phyloP scores from a whole-genome alignment of 2,113 vertebrate genomes.

The Melanostigma gelatinosum region DNA sequence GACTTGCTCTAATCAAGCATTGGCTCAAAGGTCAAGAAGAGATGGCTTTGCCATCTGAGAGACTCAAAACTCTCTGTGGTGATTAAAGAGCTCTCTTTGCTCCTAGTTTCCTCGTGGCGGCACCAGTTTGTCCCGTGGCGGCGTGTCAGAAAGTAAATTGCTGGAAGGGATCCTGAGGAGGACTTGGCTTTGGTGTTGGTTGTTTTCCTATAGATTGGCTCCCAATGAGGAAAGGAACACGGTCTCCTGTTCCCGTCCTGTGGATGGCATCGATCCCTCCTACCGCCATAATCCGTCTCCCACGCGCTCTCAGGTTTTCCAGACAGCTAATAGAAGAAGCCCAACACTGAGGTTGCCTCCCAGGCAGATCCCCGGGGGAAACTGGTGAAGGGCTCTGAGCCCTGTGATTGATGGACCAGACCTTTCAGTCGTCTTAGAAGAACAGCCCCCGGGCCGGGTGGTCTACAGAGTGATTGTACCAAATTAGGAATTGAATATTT shows the following conservation, averaged over 20 bases:
- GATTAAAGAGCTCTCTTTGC: conserved; percentile 64
- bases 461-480: conserved; percentile 59
- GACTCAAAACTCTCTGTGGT: conserved; percentile 45
- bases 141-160: conserved; percentile 38
- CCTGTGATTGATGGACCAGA: conserved; percentile 69
- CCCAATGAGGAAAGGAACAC: conserved; percentile 42
- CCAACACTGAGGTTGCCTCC: conserved; percentile 47
- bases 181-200: conserved; percentile 47
- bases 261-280: conserved; percentile 48
- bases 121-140: conserved; percentile 60
- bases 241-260: conserved; percentile 33
- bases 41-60: conserved; percentile 52
- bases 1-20: conserved; percentile 68
- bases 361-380: conserved; percentile 51
- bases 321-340: conserved; percentile 40
- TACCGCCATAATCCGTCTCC: conserved; percentile 25
- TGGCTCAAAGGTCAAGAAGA: conserved; percentile 42
- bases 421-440: conserved; percentile 43
- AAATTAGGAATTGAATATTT: conserved; percentile 74
- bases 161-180: conserved; percentile 44
- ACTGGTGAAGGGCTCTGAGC: conserved; percentile 47
- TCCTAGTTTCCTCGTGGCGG: conserved; percentile 45
- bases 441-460: conserved; percentile 59
- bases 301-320: conserved; percentile 52
- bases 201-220: conserved; percentile 43